phyloP scores from a whole-genome alignment of 2,888 invertebrate genomes.

The Ptilodon capucinus region DNA sequence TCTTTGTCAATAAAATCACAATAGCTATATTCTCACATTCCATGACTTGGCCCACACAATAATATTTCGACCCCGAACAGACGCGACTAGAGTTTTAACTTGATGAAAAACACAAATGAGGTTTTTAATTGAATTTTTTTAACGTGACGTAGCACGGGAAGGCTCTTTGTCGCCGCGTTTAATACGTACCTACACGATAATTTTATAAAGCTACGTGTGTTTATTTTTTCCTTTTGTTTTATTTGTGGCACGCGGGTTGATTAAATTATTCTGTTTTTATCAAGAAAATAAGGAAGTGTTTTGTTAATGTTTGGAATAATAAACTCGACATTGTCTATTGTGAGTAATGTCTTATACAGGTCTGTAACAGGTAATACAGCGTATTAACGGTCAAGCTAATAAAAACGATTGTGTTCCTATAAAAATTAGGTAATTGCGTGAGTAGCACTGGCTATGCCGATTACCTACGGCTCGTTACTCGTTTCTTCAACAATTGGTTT shows the following conservation, averaged over 20 bases:
- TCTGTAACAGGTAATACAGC: too few relatives aligned
- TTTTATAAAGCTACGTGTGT: slow-evolving; percentile 20
- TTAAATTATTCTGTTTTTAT: neutral
- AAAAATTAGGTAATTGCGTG: too few relatives aligned
- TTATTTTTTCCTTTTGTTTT: slow-evolving; percentile 2
- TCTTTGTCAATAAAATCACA: too few relatives aligned
- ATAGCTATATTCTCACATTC: too few relatives aligned
- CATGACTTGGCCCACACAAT: slow-evolving; percentile 29
- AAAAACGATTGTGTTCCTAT: too few relatives aligned
- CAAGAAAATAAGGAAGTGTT: neutral
- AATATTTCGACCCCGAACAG: slow-evolving; percentile 49
- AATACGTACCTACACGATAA: slow-evolving; percentile 33
- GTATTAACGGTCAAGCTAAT: too few relatives aligned
- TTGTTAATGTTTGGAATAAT: too few relatives aligned
- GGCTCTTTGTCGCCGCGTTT: slow-evolving; percentile 41
- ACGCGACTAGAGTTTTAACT: slow-evolving; percentile 57
- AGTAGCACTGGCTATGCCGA: too few relatives aligned
- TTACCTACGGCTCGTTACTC: too few relatives aligned
- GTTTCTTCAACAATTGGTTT: too few relatives aligned
- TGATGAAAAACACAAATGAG: slow-evolving; percentile 63
- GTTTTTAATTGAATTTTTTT: slow-evolving; percentile 63
- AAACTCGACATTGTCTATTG: too few relatives aligned
- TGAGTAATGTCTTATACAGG: too few relatives aligned
- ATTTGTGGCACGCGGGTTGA: neutral
- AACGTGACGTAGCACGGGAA: slow-evolving; percentile 28